Evolutionary conservation across 2,113 vertebrate genomes (phyloP), one percentile per base, ranked within the genome.

Genomic region (Eurypyga helias): DNA sequence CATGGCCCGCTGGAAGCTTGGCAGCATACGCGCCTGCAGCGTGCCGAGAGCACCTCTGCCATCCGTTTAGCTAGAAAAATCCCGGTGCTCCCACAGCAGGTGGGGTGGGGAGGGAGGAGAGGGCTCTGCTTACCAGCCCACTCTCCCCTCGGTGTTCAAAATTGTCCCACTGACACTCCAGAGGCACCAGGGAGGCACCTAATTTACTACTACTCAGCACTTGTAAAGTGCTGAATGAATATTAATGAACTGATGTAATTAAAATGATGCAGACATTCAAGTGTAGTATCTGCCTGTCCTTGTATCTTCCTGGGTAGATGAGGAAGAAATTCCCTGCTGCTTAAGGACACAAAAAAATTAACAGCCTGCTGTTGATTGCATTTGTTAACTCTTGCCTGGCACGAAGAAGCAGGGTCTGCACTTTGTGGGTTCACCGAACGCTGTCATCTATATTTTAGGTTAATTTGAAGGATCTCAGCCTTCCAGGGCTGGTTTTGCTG

Each of bases 201-300:
- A 57, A 93, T 86, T 94, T 93, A 83, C 89, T 52, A 61, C 94
- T 82, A n/a, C 89, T 97, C 94, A 92, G 95, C 94, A 87, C 91
- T 95, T 38, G 70, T 8, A 84, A 84, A 95, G 94, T 61, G 94
- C 77, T 9, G 87, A 29, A 84, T 92, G 96, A 97, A 95, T 96
- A 95, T 97, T 97, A 97, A 97, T 89, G 89, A 96, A n/a, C 91
- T 91, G 91, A 95, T 92, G 94, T 95, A 95, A 97, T 97, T 97
- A 97, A 97, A 97, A 93, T 85, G 94, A 96, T 95, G 95, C 94
- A 91, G 95, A 96, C 81, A n/a, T 96, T 92, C 93, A 90, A 95
- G 89, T 95, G 77, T 38, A 96, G 89, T 80, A 94, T 93, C 91
- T 96, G 95, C 94, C 94, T 36, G 94, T 95, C 97, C 94, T 96